Conservation (phyloP, 2,888 invertebrate species). For the Geotrupes spiniger region DNA sequence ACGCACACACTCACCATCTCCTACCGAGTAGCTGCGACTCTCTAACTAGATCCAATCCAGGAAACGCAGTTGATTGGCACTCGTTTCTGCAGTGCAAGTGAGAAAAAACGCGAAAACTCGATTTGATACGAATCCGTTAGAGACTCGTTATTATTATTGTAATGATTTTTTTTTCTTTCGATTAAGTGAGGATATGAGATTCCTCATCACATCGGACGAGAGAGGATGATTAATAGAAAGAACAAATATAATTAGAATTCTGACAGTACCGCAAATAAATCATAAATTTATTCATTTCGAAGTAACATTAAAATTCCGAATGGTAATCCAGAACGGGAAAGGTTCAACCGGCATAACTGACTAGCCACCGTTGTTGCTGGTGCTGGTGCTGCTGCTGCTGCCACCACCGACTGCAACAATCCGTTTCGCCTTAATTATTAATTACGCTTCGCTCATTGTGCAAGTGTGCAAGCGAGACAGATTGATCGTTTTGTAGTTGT, state of each 20-base stretch:
- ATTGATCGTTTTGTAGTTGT: slow-evolving; percentile 11
- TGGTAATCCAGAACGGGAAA: not conserved
- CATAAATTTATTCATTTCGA: slow-evolving; percentile 13
- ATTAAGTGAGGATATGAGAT: slow-evolving; percentile 2
- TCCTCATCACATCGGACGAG: slow-evolving; percentile 5
- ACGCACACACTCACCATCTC: no score
- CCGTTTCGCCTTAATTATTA: slow-evolving; percentile 21
- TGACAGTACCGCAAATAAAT: slow-evolving; percentile 19
- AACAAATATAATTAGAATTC: slow-evolving; percentile 21
- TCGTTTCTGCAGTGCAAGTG: no score
- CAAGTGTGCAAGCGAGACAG: slow-evolving; percentile 10
- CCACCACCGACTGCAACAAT: not conserved
- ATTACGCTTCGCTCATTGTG: slow-evolving; percentile 9
- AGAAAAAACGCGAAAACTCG: no score
- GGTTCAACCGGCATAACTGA: no score
- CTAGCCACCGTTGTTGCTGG: no score
- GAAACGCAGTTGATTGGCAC: no score
- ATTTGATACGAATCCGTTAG: no score
- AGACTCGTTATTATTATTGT: no score
- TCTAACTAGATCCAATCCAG: no score
- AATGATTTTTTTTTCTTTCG: no score
- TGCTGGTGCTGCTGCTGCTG: not conserved
- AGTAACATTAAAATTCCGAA: slow-evolving; percentile 14
- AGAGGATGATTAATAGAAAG: slow-evolving; percentile 20
- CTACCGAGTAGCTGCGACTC: no score